Evolutionary conservation across 2,113 vertebrate genomes (phyloP).

Genomic region (Capra hircus): DNA sequence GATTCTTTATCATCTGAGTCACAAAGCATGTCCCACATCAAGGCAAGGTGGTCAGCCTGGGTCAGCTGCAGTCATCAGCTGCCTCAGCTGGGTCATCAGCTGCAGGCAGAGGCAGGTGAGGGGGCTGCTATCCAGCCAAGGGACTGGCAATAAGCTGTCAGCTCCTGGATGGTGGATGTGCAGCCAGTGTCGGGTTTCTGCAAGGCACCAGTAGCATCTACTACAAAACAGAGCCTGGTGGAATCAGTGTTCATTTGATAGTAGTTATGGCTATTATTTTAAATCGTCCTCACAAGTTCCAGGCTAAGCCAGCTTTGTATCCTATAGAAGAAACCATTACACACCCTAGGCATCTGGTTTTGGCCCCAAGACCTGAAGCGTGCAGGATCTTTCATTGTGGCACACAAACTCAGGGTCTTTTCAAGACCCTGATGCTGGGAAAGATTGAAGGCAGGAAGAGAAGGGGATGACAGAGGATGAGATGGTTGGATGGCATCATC

Average conservation of each 20-base stretch:
- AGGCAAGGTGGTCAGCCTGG: not conserved
- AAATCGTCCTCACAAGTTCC: not conserved
- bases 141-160: not conserved
- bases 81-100: not conserved
- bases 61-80: not conserved
- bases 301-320: not conserved
- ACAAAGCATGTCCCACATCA: rapidly evolving
- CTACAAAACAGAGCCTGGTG: not conserved
- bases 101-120: not conserved
- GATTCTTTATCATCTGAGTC: not conserved
- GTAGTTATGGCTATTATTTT: not conserved
- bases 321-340: not conserved
- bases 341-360: not conserved
- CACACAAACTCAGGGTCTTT: too few species aligned
- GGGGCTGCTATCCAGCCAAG: not conserved
- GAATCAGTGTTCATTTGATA: not conserved
- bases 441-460: not conserved
- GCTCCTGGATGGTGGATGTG: not conserved
- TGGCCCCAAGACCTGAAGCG: not conserved
- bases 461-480: not conserved
- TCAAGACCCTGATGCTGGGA: not conserved
- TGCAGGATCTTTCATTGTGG: too few species aligned
- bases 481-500: not conserved
- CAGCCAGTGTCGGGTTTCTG: not conserved
- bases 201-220: not conserved